Conservation (phyloP, 2,797 vertebrate species). For the Hippoglossus hippoglossus region DNA sequence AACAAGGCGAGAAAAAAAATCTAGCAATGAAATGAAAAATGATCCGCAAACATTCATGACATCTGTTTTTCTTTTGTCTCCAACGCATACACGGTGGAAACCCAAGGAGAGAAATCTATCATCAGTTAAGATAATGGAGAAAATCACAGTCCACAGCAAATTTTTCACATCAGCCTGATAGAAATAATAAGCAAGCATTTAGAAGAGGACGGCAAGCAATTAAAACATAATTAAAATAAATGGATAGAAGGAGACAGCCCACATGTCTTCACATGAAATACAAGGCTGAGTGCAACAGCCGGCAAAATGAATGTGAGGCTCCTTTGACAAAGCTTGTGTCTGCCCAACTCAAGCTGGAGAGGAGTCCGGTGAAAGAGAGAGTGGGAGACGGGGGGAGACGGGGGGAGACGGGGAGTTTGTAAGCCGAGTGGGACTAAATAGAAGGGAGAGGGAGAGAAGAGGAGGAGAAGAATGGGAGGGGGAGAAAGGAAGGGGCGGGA, state of each 20-base stretch:
- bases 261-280: conserved; percentile 79
- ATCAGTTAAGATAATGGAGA: conserved; percentile 78
- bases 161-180: conserved; percentile 79
- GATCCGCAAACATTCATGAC: conserved; percentile 74
- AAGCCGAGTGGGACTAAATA: conserved; percentile 71
- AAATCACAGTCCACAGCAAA: conserved; percentile 73
- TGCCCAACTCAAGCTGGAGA: conserved; percentile 82
- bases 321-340: conserved; percentile 81
- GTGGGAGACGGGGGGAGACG: conserved; percentile 43
- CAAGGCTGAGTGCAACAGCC: conserved; percentile 69
- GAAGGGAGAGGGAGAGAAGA: conserved; percentile 69
- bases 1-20: conserved; percentile 47
- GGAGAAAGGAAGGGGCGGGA: conserved; percentile 74
- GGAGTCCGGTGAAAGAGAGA: conserved; percentile 72
- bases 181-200: conserved; percentile 82
- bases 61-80: conserved; percentile 83
- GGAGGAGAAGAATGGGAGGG: conserved; percentile 79
- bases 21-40: conserved; percentile 70
- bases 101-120: conserved; percentile 76
- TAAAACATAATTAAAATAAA: conserved; percentile 83
- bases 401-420: conserved; percentile 61
- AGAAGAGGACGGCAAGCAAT: conserved; percentile 76
- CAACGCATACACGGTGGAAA: conserved; percentile 64
- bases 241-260: conserved; percentile 74
- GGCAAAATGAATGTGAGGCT: conserved; percentile 75